Percentiles rank a stretch among this genome's conserved stretches.
Conservation (phyloP, 2,113 vertebrate genomes). For the Amphilophus citrinellus region DNA sequence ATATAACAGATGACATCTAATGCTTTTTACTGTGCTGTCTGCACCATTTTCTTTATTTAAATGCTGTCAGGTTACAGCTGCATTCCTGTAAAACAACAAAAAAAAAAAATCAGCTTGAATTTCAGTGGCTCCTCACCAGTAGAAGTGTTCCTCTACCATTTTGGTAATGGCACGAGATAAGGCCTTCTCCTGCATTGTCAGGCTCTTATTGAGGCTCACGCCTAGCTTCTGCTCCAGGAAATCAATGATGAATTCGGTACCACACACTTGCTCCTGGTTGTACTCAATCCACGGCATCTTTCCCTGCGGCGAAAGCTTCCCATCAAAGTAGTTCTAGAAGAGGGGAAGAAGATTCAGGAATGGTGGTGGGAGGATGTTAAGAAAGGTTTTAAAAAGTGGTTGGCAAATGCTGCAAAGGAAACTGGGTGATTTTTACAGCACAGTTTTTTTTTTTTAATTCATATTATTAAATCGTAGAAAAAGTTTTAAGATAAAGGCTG, state of each 20-base stretch:
- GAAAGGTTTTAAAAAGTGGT: not conserved
- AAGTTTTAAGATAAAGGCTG: not conserved
- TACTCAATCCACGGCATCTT: constrained; percentile 99
- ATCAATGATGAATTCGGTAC: constrained; percentile 97
- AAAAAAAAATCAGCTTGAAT: not conserved
- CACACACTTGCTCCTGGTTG: constrained; percentile 92
- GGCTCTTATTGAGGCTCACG: constrained; percentile 91
- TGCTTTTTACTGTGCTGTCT: not conserved
- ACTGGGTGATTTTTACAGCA: not conserved
- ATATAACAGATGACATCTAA: not conserved
- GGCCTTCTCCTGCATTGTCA: constrained; percentile 91
- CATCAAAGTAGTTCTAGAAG: constrained; percentile 95
- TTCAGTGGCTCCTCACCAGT: constrained; percentile 88
- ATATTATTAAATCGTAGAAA: not conserved
- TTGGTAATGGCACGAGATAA: constrained; percentile 92
- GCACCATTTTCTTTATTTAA: not conserved
- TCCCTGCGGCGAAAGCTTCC: constrained; percentile 97
- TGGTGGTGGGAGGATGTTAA: not conserved
- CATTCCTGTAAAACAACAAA: not conserved
- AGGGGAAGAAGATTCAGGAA: not conserved
- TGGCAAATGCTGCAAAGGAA: not conserved
- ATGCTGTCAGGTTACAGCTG: too few species aligned
- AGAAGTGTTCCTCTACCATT: constrained; percentile 99
- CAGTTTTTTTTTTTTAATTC: not conserved
- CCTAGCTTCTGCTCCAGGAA: constrained; percentile 97